phyloP scores from a whole-genome alignment of 2,113 vertebrate species.

The Ceratotherium simum region DNA sequence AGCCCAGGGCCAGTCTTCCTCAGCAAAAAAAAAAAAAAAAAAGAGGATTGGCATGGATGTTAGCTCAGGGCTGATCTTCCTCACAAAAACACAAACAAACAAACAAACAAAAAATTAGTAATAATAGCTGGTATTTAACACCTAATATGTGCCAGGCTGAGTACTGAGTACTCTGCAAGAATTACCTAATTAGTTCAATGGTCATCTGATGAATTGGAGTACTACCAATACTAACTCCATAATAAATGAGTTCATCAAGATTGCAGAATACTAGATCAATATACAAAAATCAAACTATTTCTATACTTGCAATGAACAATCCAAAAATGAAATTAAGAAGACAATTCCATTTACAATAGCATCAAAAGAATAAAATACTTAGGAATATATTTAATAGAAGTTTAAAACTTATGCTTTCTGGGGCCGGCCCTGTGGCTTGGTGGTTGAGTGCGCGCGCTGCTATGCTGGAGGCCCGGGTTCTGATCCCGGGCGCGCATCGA shows the following conservation, averaged over 20 bases:
- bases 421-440: no score
- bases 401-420: not conserved
- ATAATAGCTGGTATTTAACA: not conserved
- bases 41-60: no score
- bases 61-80: no score
- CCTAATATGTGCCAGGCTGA: not conserved
- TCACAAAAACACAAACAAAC: no score
- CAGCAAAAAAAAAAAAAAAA: no score
- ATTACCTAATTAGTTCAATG: not conserved
- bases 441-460: no score
- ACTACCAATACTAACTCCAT: not conserved
- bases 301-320: not conserved
- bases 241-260: not conserved
- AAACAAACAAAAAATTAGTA: not conserved
- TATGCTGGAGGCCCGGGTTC: no score
- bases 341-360: not conserved
- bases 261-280: not conserved
- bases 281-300: not conserved
- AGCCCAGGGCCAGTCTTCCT: no score
- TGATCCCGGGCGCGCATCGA: no score
- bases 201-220: not conserved
- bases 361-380: not conserved
- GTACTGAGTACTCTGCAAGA: not conserved
- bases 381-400: conserved; percentile 33
- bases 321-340: conserved; percentile 29